Evolutionary conservation across 2,797 vertebrate genomes (phyloP).

Genomic region (Sebastes kiyomatsui): DNA sequence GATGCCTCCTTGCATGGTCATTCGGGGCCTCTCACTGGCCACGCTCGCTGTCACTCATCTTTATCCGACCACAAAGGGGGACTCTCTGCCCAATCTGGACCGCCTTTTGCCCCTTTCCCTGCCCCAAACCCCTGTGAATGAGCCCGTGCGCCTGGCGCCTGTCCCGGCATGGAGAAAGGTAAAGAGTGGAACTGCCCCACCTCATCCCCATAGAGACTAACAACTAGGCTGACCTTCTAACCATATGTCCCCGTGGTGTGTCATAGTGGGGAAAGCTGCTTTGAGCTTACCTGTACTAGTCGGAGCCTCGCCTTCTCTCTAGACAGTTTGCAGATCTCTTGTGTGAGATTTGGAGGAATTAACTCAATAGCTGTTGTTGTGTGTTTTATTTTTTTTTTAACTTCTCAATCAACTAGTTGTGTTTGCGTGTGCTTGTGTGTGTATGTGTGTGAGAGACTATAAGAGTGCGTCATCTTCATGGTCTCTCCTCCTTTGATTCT

Average conservation of each 20-base stretch:
- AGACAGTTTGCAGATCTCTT: slow-evolving; percentile 3
- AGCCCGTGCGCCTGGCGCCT: slow-evolving; percentile 84
- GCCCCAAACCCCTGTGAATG: slow-evolving; percentile 78
- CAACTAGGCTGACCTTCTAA: slow-evolving; percentile 43
- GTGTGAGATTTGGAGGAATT: slow-evolving; percentile 12
- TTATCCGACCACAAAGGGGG: slow-evolving; percentile 68
- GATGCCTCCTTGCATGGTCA: slow-evolving; percentile 68
- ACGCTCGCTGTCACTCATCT: slow-evolving; percentile 39
- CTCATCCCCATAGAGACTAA: slow-evolving; percentile 40
- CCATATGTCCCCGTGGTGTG: slow-evolving; percentile 4
- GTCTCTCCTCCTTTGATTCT: slow-evolving; percentile 38
- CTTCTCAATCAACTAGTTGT: neutral
- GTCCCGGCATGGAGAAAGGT: slow-evolving; percentile 97
- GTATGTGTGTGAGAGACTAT: neutral
- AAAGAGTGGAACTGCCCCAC: slow-evolving; percentile 72
- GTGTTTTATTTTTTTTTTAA: neutral
- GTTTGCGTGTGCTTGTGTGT: neutral
- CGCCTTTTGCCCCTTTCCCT: slow-evolving; percentile 82
- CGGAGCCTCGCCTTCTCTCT: neutral
- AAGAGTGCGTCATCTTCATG: neutral
- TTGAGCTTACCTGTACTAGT: slow-evolving; percentile 13
- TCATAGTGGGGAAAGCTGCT: slow-evolving; percentile 1
- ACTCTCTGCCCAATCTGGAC: slow-evolving; percentile 89
- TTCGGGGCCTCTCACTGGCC: slow-evolving; percentile 45
- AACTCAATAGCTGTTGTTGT: neutral